These are phyloP conservation scores for Vultur gryphus DNA, from an alignment of 2,797 vertebrate species.

Conservation along the genomic window DNA sequence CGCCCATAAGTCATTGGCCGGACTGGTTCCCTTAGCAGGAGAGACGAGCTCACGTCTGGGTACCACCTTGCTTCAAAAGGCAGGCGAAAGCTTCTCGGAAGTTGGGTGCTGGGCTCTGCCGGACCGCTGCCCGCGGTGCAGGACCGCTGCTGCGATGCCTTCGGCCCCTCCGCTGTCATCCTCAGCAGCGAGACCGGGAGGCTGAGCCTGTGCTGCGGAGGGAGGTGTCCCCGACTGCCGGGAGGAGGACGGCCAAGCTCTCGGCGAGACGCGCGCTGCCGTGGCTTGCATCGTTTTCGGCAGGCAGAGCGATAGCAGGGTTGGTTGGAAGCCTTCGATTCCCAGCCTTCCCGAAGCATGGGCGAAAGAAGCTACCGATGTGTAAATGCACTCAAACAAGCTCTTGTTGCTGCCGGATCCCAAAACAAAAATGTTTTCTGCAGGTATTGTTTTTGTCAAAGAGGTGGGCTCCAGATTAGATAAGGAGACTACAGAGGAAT, in stretches of 20 bases:
- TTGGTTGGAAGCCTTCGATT: not conserved
- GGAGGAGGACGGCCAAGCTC: not conserved
- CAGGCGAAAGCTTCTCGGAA: not conserved
- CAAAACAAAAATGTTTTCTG: not conserved
- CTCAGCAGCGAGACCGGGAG: not conserved
- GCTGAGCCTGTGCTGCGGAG: not conserved
- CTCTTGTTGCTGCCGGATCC: not conserved
- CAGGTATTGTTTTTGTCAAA: not conserved
- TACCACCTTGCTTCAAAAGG: not conserved
- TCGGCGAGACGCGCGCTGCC: too few relatives aligned
- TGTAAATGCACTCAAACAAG: fast-evolving
- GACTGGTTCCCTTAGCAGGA: not conserved
- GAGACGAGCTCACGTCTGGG: not conserved
- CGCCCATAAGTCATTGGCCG: not conserved
- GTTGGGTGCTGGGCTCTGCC: not conserved
- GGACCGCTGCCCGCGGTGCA: fast-evolving
- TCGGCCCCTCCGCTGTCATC: not conserved
- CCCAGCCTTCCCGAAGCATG: fast-evolving
- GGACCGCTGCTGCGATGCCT: not conserved
- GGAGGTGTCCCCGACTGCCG: not conserved
- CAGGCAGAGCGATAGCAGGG: not conserved
- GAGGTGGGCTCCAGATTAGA: not conserved
- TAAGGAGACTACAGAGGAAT: not conserved
- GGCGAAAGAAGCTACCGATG: not conserved
- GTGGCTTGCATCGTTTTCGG: fast-evolving